phyloP scores from a whole-genome alignment of 2,888 invertebrate genomes.

The Scelioninae gen. 2 region DNA sequence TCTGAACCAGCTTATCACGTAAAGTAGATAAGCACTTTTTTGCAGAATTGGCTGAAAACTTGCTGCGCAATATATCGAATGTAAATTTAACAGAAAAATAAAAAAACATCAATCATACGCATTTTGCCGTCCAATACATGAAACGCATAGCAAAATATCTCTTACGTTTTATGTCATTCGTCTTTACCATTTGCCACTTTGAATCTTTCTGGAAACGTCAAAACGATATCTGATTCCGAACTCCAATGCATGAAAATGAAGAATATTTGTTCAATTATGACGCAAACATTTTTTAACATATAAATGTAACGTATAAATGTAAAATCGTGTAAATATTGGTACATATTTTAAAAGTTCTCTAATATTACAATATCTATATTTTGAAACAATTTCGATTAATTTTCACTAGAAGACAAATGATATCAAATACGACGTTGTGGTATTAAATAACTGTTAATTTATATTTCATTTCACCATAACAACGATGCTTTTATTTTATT shows the following conservation, averaged over 20 bases:
- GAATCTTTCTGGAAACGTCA: slow-evolving; percentile 22
- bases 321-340: background rate
- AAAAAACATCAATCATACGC: slow-evolving; percentile 25
- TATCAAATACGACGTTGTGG: no score
- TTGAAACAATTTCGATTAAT: no score
- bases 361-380: no score
- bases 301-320: no score
- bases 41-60: slow-evolving; percentile 16
- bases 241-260: background rate
- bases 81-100: slow-evolving; percentile 34
- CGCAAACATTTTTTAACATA: background rate
- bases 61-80: slow-evolving; percentile 28
- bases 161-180: slow-evolving; percentile 6
- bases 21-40: slow-evolving; percentile 37
- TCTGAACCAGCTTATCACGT: slow-evolving; percentile 2
- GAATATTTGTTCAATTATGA: slow-evolving; percentile 2
- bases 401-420: no score
- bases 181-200: slow-evolving; percentile 13
- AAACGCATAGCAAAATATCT: slow-evolving; percentile 12
- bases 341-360: no score
- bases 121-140: slow-evolving; percentile 17
- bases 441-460: no score
- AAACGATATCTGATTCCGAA: slow-evolving; percentile 1
- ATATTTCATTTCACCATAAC: no score
- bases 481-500: no score